Percentiles rank a stretch among this genome's conserved stretches.
Evolutionary conservation across 2,113 vertebrate genomes (phyloP).

Genomic region (Etia nguti): DNA sequence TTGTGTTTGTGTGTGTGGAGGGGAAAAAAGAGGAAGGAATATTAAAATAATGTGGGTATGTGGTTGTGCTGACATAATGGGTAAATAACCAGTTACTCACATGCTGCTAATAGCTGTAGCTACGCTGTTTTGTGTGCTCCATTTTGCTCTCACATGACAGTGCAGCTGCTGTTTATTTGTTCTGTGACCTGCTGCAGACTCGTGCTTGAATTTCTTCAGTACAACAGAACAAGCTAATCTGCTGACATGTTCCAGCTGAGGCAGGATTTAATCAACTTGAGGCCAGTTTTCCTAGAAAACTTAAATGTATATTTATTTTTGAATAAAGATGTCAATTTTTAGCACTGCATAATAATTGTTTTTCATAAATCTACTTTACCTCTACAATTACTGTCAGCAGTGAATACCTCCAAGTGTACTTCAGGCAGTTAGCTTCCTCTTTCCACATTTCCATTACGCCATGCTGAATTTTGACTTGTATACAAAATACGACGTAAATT

Average conservation of each 20-base stretch:
- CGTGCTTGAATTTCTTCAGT: not conserved
- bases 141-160: not conserved
- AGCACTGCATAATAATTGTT: not conserved
- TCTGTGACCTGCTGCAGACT: not conserved
- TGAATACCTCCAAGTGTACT: not conserved
- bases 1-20: not conserved
- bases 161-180: not conserved
- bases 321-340: not conserved
- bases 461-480: not conserved
- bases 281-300: not conserved
- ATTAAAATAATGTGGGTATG: not conserved
- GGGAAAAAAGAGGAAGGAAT: not conserved
- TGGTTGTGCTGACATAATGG: not conserved
- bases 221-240: not conserved
- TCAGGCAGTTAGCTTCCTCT: not conserved
- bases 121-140: not conserved
- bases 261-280: not conserved
- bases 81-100: not conserved
- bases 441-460: not conserved
- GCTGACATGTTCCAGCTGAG: not conserved
- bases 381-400: not conserved
- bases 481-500: not conserved
- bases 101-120: not conserved
- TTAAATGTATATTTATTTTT: constrained; percentile 7
- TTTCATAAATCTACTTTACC: not conserved